These are phyloP conservation scores for Drosophila mauritiana DNA, from an alignment of 1,140 invertebrate species.

Conservation along the genomic window DNA sequence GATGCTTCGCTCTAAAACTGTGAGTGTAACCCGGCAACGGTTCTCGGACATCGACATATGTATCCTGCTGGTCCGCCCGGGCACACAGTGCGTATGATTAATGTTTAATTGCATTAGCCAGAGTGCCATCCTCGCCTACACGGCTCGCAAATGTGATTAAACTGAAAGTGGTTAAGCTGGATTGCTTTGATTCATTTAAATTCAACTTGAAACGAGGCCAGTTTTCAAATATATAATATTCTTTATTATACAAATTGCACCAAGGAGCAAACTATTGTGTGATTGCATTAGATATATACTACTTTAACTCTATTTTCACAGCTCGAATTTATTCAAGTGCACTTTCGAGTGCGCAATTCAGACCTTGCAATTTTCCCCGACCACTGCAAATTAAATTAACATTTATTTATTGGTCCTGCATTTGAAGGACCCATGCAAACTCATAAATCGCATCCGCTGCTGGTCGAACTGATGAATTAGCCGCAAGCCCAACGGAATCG, in stretches of 20 bases:
- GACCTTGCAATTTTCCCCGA: constrained; percentile 30
- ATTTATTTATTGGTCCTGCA: constrained; percentile 54
- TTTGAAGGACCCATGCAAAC: constrained; percentile 13
- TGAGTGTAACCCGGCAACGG: constrained; percentile 12
- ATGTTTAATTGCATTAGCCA: constrained; percentile 79
- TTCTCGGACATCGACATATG: constrained; percentile 17
- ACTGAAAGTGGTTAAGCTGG: not conserved
- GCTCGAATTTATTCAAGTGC: not conserved
- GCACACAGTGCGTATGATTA: constrained; percentile 72
- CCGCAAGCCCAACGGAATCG: constrained; percentile 21
- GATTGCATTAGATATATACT: too few relatives aligned
- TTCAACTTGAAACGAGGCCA: not conserved
- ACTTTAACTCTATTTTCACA: too few relatives aligned
- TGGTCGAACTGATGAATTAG: constrained; percentile 26
- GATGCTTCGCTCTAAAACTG: constrained; percentile 32
- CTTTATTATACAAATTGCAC: too few relatives aligned
- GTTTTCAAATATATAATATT: too few relatives aligned
- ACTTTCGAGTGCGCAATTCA: constrained; percentile 5
- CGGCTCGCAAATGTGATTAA: not conserved
- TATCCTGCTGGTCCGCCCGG: constrained; percentile 14
- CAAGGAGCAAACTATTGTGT: too few relatives aligned
- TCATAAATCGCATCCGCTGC: constrained; percentile 50
- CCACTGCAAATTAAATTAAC: constrained; percentile 65
- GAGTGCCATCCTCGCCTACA: constrained; percentile 42
- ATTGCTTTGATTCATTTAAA: not conserved